Percentiles rank a stretch among this genome's conserved stretches.
phyloP scores from a whole-genome alignment of 2,797 vertebrate species.

The Salarias fasciatus region DNA sequence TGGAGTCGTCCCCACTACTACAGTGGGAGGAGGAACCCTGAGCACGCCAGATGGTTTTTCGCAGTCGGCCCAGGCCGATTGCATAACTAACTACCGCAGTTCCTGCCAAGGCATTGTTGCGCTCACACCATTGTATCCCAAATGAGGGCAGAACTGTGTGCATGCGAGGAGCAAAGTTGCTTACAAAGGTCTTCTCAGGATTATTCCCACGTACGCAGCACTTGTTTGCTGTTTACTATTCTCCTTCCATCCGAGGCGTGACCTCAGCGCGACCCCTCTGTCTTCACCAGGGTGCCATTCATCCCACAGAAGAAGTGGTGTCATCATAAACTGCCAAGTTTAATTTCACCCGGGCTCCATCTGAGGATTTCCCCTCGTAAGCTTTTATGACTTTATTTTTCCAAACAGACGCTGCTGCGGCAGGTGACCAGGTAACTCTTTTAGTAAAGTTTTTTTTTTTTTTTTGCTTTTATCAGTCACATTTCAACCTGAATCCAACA shows the following conservation, averaged over 20 bases:
- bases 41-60: conserved; percentile 64
- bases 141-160: conserved; percentile 29
- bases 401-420: conserved; percentile 68
- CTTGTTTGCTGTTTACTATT: not conserved
- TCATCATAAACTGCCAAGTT: conserved; percentile 53
- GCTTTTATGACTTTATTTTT: conserved; percentile 71
- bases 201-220: not conserved
- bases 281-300: conserved; percentile 15
- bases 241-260: conserved; percentile 5
- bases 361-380: conserved; percentile 58
- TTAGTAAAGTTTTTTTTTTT: conserved; percentile 27
- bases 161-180: conserved; percentile 23
- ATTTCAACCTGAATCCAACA: conserved; percentile 17
- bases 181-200: conserved; percentile 35
- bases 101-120: conserved; percentile 56
- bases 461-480: conserved; percentile 11
- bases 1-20: conserved; percentile 34
- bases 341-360: conserved; percentile 64
- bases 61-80: conserved; percentile 63
- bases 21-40: conserved; percentile 50
- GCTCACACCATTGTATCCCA: conserved; percentile 51
- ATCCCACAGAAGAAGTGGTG: conserved; percentile 51
- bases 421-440: conserved; percentile 61
- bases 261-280: conserved; percentile 21
- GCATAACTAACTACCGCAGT: conserved; percentile 61